Evolutionary conservation across 2,888 invertebrate species (phyloP), one percentile per base, ranked within the genome.

Genomic region (Catocala sponsa): DNA sequence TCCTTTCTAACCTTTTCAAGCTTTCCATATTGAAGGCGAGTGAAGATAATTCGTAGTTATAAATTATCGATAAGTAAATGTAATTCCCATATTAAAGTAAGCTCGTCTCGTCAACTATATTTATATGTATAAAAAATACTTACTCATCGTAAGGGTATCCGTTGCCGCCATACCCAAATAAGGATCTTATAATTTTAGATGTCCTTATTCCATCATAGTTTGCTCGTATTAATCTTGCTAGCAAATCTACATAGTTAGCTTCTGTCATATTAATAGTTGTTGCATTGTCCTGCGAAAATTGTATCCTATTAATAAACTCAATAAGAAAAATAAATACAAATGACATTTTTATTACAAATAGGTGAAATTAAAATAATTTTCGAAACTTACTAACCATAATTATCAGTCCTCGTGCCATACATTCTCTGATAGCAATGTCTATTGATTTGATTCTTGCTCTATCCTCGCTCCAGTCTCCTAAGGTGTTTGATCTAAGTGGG

Each of bases 391-490:
- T 25, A 25, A 94, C 94, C 90, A 91, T 88, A 25, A 90, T 80
- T 59, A 94, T 83, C 1, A 92, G 69, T 68, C 90, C 89, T 72
- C 93, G 87, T 2, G 86, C 79, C 71, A 92, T 87, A 59, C 88
- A 91, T 74, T 94, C 94, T 52, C 79, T 88, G 11, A 94, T 88
- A 13, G 90, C 90, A 66, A 91, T 91, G 63, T 92, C 90, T 51
- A 91, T 86, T 10, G 82, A 71, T 78, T 88, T 88, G 6, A 93
- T 76, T 61, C 83, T 83, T n/a, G 86, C 83, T 72, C 76, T 83
- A 38, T 86, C 84, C 6, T 85, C 84, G 59, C 73, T 86, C 85
- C 83, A 84, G 55, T 85, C 78, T 7, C 78, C 82, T 57, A 77
- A 62, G 10, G 78, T 59, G 47, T 82, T 80, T 9, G 87, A 84